phyloP scores from a whole-genome alignment of 2,888 invertebrate species.

The Uropetala carovei region DNA sequence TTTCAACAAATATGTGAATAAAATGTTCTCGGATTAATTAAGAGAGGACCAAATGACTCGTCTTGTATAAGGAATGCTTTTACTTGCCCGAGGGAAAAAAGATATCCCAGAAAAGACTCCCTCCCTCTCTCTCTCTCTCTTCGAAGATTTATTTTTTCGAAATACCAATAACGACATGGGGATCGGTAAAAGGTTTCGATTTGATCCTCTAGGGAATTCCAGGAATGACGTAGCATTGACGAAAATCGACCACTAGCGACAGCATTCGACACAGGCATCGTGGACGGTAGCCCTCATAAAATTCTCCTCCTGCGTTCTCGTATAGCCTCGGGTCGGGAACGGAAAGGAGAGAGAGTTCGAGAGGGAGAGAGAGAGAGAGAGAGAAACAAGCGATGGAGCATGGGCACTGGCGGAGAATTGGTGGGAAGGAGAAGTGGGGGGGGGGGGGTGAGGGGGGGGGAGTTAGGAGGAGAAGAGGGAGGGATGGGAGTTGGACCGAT shows the following conservation, averaged over 20 bases:
- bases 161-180: neutral
- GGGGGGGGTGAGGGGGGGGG: neutral
- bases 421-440: neutral
- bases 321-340: neutral
- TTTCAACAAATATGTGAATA: no score
- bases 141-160: neutral
- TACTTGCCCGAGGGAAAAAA: neutral
- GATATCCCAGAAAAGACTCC: neutral
- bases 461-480: neutral
- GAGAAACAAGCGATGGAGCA: no score
- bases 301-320: neutral
- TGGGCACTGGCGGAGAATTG: no score
- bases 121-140: neutral
- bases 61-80: no score
- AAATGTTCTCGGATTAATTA: no score
- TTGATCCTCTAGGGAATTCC: neutral
- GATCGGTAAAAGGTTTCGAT: neutral
- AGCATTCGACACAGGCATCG: neutral
- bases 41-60: no score
- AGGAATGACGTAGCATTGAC: neutral
- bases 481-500: neutral
- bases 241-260: neutral
- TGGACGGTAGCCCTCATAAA: neutral
- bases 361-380: no score
- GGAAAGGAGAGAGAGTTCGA: neutral